Evolutionary conservation across 1,140 invertebrate genomes (phyloP).

Genomic region (Aphis craccivora): DNA sequence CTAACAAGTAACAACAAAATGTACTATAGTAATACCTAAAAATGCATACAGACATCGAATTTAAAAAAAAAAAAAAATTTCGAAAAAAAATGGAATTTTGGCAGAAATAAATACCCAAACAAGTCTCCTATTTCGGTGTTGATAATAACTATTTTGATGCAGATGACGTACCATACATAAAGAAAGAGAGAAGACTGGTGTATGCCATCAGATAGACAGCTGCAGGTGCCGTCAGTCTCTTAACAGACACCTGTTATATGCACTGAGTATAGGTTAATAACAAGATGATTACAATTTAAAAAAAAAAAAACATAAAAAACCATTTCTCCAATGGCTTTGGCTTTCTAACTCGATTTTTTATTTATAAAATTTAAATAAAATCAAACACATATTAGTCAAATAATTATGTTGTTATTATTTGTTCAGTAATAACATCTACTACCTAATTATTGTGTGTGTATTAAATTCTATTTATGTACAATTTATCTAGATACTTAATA

Average conservation of each 20-base stretch:
- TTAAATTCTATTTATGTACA: not conserved
- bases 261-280: not conserved
- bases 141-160: conserved; percentile 6
- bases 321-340: not conserved
- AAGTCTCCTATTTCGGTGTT: not conserved
- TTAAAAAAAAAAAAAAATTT: not conserved
- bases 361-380: not conserved
- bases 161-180: not conserved
- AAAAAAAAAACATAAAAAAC: not conserved
- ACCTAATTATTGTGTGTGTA: not conserved
- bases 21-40: not conserved
- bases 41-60: not conserved
- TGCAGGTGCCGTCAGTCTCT: not conserved
- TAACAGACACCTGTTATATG: conserved; percentile 2
- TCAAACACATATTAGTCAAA: not conserved
- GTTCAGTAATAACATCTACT: not conserved
- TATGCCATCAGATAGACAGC: not conserved
- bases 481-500: not conserved
- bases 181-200: not conserved
- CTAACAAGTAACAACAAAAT: not conserved
- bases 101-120: not conserved
- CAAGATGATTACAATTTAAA: not conserved
- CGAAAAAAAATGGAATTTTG: not conserved
- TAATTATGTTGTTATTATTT: not conserved
- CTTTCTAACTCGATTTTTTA: not conserved